Conservation (phyloP, 2,888 invertebrate species). For the Axea sp. region DNA sequence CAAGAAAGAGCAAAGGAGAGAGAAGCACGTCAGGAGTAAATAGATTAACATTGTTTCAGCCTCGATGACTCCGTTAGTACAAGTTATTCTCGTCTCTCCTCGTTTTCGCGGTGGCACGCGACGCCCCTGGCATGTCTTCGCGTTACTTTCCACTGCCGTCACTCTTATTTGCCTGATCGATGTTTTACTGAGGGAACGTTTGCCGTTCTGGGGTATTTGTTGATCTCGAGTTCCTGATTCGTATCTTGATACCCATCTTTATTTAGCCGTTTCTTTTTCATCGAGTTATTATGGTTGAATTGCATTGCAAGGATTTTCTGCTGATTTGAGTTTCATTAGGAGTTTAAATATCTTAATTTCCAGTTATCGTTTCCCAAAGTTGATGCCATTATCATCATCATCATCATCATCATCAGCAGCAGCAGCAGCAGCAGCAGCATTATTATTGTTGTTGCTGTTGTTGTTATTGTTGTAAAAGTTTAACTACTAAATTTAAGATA, state of each 20-base stretch:
- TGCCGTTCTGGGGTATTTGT: constrained; percentile 42
- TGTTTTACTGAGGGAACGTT: constrained; percentile 47
- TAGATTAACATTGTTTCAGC: constrained; percentile 74
- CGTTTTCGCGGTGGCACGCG: constrained; percentile 61
- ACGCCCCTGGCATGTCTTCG: constrained; percentile 56
- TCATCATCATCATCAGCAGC: too few species aligned
- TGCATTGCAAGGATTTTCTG: too few species aligned
- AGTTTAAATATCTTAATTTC: too few species aligned
- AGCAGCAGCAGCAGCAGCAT: too few species aligned
- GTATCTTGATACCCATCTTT: constrained; percentile 13
- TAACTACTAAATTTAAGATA: too few species aligned
- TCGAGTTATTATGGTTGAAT: too few species aligned
- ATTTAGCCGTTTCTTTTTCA: constrained; percentile 11
- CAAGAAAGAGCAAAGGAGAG: constrained; percentile 18
- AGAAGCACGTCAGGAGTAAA: constrained; percentile 70
- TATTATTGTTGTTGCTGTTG: too few species aligned
- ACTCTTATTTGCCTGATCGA: constrained; percentile 56
- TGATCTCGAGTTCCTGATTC: constrained; percentile 36
- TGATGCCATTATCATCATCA: too few species aligned
- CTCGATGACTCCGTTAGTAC: constrained; percentile 64
- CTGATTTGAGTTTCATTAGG: too few species aligned
- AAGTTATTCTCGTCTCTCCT: constrained; percentile 60
- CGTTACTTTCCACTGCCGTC: constrained; percentile 56
- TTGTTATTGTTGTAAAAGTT: too few species aligned
- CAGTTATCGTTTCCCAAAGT: too few species aligned